Evolutionary conservation across 2,797 vertebrate genomes (phyloP).

Genomic region (Scolopax bukidnonensis): DNA sequence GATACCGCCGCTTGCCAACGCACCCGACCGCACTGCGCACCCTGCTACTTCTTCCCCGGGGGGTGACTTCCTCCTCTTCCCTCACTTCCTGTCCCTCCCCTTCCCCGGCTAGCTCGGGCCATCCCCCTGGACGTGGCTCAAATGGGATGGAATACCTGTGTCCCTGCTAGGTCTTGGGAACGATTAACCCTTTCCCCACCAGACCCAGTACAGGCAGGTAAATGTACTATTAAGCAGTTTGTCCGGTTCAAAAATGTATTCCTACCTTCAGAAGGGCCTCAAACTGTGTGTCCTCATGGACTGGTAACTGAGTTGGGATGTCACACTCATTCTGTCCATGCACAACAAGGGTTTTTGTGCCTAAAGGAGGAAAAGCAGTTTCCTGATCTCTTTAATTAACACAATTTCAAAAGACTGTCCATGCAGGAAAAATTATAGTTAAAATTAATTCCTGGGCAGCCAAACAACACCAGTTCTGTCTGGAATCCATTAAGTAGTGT

Average conservation of each 20-base stretch:
- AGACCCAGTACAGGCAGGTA: neutral
- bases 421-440: neutral
- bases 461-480: neutral
- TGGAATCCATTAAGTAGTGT: neutral
- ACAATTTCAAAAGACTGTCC: neutral
- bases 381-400: neutral
- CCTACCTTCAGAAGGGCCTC: constrained; percentile 95
- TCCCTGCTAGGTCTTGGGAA: no score
- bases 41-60: no score
- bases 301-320: constrained; percentile 98
- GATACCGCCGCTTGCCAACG: no score
- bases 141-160: no score
- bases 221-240: neutral
- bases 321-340: constrained; percentile 99
- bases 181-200: no score
- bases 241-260: neutral
- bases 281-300: constrained; percentile 98
- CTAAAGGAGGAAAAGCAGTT: constrained; percentile 74
- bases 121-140: no score
- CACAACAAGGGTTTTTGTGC: constrained; percentile 97
- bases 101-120: no score
- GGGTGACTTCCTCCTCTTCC: no score
- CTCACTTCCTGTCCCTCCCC: no score
- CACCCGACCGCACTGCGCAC: no score
- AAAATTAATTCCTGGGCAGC: neutral